Base-by-base conservation (phyloP, 2,113 vertebrate species). In the Hippoglossus stenolepis region DNA sequence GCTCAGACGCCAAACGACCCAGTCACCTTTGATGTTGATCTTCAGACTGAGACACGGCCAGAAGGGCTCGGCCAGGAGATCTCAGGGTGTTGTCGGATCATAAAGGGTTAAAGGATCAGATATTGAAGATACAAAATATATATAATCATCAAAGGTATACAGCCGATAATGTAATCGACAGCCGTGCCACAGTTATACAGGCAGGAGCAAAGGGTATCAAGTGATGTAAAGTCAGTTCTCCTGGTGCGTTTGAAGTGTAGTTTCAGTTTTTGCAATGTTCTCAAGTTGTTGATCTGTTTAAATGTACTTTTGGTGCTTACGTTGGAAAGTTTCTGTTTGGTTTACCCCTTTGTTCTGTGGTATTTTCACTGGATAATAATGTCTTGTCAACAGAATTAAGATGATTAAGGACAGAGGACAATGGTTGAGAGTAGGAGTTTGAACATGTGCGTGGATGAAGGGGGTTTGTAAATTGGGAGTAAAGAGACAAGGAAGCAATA, bases 1-100 rank as follows among this genome's bases (percentile, higher is more conserved):
- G 38, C 77, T 79, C 85, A 79, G 80, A 49, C 83, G 82, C 59
- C n/a, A 60, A 62, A 31, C 69, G 35, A 2, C 20, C 23, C 23
- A 31, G 51, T 71, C 35, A 66, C 67, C 57, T 76, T 53, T 81
- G 65, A 26, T 81, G 2, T 59, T 23, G 26, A 88, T 51, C 5
- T 23, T 47, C 38, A 12, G 47, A 66, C 28, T 69, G 35, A 56
- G 18, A 21, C 20, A 28, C 23, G n/a, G 3, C 53, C 73, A 80
- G 73, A 28, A 3, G 57, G 5, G 66, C 4, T 20, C 28, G 58
- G 53, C 8, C 23, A 31, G n/a, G 8, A 72, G 60, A 70, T 38
- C 58, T 57, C 43, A 49, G 49, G 21, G 18, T n/a, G 20, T 5
- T 54, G 17, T 43, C 35, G 45, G 47, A 51, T 77, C 28, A 31